Percentiles rank a stretch among this genome's conserved stretches.
phyloP scores from a whole-genome alignment of 2,888 invertebrate genomes.

The Drosophila incognita region DNA sequence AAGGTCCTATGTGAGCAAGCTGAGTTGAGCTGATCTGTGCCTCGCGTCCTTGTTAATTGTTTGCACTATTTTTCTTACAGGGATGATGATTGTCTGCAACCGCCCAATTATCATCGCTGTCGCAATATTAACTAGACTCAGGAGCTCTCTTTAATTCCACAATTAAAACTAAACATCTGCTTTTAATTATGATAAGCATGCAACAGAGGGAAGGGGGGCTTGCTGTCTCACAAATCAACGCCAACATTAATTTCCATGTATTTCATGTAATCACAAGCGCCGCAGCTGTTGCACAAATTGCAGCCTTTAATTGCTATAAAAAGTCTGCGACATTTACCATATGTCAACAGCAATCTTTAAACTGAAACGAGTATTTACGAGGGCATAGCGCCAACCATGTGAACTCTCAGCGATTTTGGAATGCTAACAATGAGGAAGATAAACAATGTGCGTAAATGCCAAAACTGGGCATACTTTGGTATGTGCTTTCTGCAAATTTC shows the following conservation, averaged over 20 bases:
- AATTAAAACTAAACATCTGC: constrained; percentile 54
- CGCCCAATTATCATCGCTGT: neutral
- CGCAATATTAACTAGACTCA: constrained; percentile 21
- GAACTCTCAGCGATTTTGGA: constrained; percentile 21
- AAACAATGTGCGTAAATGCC: neutral
- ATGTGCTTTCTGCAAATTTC: neutral
- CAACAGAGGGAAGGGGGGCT: constrained; percentile 5
- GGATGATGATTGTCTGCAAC: constrained; percentile 4
- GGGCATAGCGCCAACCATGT: constrained; percentile 9
- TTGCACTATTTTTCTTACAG: neutral
- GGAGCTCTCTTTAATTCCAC: neutral
- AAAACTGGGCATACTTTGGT: neutral
- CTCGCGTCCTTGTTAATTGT: neutral
- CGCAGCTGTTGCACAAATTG: constrained; percentile 45
- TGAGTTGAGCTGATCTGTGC: too few relatives aligned
- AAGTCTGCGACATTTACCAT: constrained; percentile 42
- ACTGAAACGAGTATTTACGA: constrained; percentile 1
- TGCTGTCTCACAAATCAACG: constrained; percentile 48
- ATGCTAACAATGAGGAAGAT: constrained; percentile 42
- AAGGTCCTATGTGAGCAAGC: constrained; percentile 22
- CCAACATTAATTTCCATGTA: constrained; percentile 49
- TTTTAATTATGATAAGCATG: constrained; percentile 57
- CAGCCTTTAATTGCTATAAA: constrained; percentile 42
- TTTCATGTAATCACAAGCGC: constrained; percentile 47
- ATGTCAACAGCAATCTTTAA: constrained; percentile 47